Evolutionary conservation across 1,140 invertebrate species (phyloP).

Genomic region (Aporrectodea caliginosa): DNA sequence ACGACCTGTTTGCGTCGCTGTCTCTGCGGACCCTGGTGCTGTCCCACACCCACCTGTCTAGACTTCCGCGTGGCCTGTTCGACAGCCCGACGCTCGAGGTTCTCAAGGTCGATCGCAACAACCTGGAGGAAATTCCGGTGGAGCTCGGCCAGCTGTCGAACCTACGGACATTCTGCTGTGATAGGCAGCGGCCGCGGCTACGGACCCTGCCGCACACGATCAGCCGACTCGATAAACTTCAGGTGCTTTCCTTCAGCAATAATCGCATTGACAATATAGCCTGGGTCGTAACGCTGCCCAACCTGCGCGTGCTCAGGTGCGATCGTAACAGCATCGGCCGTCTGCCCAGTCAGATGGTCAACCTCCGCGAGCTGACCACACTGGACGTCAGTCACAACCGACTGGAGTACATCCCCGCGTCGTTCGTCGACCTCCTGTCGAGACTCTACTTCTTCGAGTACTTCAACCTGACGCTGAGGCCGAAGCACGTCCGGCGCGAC

Average conservation of each 20-base stretch:
- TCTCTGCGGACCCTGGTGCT: constrained; percentile 25
- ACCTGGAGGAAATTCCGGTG: constrained; percentile 28
- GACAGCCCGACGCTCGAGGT: constrained; percentile 25
- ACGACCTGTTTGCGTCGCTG: neutral
- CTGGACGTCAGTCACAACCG: constrained; percentile 34
- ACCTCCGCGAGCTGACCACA: constrained; percentile 24
- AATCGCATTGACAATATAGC: constrained; percentile 33
- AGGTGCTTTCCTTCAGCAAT: constrained; percentile 33
- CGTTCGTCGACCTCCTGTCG: constrained; percentile 25
- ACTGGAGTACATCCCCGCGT: constrained; percentile 29
- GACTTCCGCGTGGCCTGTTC: constrained; percentile 28
- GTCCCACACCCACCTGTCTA: constrained; percentile 31
- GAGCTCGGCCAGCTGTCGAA: constrained; percentile 29
- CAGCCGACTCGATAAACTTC: constrained; percentile 19
- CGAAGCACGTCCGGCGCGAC: constrained; percentile 28
- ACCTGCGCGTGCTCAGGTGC: constrained; percentile 30
- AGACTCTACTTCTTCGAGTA: constrained; percentile 31
- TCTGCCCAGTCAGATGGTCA: constrained; percentile 30
- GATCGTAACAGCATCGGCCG: constrained; percentile 31
- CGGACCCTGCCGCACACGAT: constrained; percentile 28
- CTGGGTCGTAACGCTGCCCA: constrained; percentile 25
- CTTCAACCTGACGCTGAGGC: constrained; percentile 30
- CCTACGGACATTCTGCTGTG: constrained; percentile 29
- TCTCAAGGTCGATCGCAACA: constrained; percentile 32
- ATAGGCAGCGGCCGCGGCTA: constrained; percentile 30